Evolutionary conservation across 1,140 invertebrate species (phyloP), one percentile per base, ranked within the genome.

Genomic region (Camponotus vicinus): DNA sequence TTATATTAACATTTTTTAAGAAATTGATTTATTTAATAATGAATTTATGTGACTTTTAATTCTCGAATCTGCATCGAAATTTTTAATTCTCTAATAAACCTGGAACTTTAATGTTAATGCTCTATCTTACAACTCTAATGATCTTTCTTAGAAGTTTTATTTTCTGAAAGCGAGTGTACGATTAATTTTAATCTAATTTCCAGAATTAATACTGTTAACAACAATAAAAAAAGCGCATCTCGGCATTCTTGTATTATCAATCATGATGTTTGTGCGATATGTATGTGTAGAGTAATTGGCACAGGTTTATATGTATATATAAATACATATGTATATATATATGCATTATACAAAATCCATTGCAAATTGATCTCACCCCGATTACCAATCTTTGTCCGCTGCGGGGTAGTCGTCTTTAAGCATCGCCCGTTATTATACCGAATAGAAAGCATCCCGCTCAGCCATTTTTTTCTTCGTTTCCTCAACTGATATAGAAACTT

Each of bases 281-380:
- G 79, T 82, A 82, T 40, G 34, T 71, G 69, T 83, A 83, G 75
- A 75, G 55, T 83, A 75, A 83, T 83, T 83, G 79, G 69, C 79
- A 83, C 79, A 37, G n/a, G 13, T 52, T 32, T 71, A 49, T 71
- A 70, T 27, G n/a, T 63, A 69, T 79, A 79, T 79, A 6, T 69
- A 27, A 27, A 27, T 27, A 27, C 27, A 57, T 80, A 70, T 69
- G 37, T 52, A 52, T n/a, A 40, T 80, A 70, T 69, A 52, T 52
- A 52, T 18, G 59, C 18, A 55, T 61, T 82, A 83, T 83, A 83
- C 69, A 83, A 83, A 83, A 83, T 83, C 32, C 69, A 45, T 75
- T 83, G 73, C 27, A 75, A 83, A 83, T 83, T 80, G 64, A 55
- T 83, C n/a, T 55, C 40, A 63, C 40, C 40, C 27, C 18, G 69